Evolutionary conservation across 2,888 invertebrate species (phyloP).

Genomic region (Galerucella pusilla): DNA sequence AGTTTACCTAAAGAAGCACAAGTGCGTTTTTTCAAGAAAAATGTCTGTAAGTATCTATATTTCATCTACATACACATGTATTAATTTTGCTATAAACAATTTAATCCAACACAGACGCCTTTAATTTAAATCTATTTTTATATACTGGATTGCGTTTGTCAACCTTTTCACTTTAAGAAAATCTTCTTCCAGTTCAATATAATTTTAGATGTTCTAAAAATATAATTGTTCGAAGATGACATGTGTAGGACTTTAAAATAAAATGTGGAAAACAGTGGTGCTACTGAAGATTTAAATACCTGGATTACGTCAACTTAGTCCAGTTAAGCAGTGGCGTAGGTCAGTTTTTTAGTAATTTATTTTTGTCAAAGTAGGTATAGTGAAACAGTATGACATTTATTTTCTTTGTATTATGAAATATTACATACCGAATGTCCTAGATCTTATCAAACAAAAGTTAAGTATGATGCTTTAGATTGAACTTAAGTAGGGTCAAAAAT

Average conservation of each 20-base stretch:
- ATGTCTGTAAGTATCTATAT: slow-evolving; percentile 27
- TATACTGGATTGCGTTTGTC: slow-evolving; percentile 14
- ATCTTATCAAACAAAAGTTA: too few species aligned
- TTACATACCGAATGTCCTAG: not conserved
- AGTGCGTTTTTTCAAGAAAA: slow-evolving; percentile 11
- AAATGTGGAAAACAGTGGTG: slow-evolving; percentile 6
- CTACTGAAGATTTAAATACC: slow-evolving; percentile 14
- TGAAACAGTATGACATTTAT: too few species aligned
- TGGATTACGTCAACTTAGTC: not conserved
- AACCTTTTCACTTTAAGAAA: slow-evolving; percentile 17
- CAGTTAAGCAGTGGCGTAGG: not conserved
- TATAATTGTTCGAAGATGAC: slow-evolving; percentile 10
- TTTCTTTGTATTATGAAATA: not conserved
- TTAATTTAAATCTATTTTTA: slow-evolving; percentile 28
- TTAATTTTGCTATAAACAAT: not conserved
- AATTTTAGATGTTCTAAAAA: slow-evolving; percentile 35
- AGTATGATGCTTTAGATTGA: too few species aligned
- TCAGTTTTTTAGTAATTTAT: not conserved
- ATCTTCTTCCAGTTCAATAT: slow-evolving; percentile 13
- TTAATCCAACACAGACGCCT: not conserved
- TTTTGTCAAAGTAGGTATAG: not conserved
- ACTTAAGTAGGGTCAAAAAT: too few species aligned
- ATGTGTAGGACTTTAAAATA: slow-evolving; percentile 10
- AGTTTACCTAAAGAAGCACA: not conserved
- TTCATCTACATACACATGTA: not conserved